Evolutionary conservation across 2,113 vertebrate genomes (phyloP).

Genomic region (Nothobranchius kuhntae): DNA sequence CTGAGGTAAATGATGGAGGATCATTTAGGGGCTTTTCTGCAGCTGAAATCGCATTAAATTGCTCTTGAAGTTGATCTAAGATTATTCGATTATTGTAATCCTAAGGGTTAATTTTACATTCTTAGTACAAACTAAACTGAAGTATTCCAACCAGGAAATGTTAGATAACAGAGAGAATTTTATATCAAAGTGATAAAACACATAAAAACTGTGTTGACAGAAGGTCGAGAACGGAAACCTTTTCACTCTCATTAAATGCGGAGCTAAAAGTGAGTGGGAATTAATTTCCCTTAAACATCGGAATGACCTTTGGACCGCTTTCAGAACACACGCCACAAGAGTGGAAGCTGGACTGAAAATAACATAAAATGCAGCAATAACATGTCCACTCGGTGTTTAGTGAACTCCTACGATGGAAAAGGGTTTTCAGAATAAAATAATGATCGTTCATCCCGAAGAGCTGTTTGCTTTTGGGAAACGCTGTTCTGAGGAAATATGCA

Average conservation of each 20-base stretch:
- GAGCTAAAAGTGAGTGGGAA: background rate
- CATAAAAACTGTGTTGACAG: background rate
- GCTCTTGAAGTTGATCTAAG: slow-evolving; percentile 43
- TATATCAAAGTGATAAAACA: background rate
- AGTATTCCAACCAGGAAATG: background rate
- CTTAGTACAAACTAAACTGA: background rate
- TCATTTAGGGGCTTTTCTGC: slow-evolving; percentile 11
- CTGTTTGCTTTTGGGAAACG: too few relatives aligned
- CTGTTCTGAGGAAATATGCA: too few relatives aligned
- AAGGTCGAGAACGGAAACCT: slow-evolving; percentile 1
- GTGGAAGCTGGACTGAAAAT: background rate
- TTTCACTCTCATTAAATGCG: background rate
- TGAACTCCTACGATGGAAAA: too few relatives aligned
- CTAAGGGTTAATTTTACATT: background rate
- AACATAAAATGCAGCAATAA: too few relatives aligned
- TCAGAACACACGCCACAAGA: background rate
- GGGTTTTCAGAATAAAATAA: too few relatives aligned
- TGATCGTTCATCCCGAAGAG: too few relatives aligned
- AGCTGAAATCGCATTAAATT: slow-evolving; percentile 28
- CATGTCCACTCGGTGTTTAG: too few relatives aligned
- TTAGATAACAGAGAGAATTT: background rate
- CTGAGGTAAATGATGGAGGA: slow-evolving; percentile 15
- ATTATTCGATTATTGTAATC: background rate
- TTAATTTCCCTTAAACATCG: background rate
- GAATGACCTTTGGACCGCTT: background rate